A percentile compares a stretch with the other conserved stretches of the same genome.
Evolutionary conservation across 2,797 vertebrate species (phyloP).

Genomic region (Neosilurus hyrtlii): DNA sequence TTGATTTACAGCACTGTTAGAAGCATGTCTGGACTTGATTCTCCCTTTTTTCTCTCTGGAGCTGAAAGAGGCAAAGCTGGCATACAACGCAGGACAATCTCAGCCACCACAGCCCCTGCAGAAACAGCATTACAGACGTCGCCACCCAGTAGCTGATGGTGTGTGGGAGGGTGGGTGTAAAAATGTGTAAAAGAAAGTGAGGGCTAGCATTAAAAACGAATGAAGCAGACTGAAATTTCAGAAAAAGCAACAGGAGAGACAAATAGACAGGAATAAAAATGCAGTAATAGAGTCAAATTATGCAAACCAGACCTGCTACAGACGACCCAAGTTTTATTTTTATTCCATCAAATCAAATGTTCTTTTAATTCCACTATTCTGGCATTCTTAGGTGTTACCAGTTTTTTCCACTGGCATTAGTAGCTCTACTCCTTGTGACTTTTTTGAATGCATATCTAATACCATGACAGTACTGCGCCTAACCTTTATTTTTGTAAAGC

Average conservation of each 20-base stretch:
- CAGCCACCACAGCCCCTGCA: constrained; percentile 21
- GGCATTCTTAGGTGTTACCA: not conserved
- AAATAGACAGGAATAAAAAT: not conserved
- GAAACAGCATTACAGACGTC: constrained; percentile 28
- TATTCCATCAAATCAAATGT: not conserved
- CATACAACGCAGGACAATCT: not conserved
- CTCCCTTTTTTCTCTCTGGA: constrained; percentile 7
- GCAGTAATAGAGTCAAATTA: not conserved
- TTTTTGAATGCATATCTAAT: not conserved
- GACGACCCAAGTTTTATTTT: not conserved
- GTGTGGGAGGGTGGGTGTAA: constrained; percentile 13
- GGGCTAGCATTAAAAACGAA: not conserved
- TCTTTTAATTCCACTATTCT: not conserved
- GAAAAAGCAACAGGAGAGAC: not conserved
- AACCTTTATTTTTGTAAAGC: not conserved
- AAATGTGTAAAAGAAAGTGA: not conserved
- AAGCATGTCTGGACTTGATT: constrained; percentile 48
- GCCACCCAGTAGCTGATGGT: constrained; percentile 14
- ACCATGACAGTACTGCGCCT: not conserved
- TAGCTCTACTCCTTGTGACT: not conserved
- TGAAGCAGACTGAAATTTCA: not conserved
- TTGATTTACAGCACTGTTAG: constrained; percentile 43
- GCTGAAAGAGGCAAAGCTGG: constrained; percentile 30
- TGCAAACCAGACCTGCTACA: not conserved
- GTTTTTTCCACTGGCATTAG: not conserved